phyloP scores from a whole-genome alignment of 2,113 vertebrate genomes.

The Cercopithecus mona region DNA sequence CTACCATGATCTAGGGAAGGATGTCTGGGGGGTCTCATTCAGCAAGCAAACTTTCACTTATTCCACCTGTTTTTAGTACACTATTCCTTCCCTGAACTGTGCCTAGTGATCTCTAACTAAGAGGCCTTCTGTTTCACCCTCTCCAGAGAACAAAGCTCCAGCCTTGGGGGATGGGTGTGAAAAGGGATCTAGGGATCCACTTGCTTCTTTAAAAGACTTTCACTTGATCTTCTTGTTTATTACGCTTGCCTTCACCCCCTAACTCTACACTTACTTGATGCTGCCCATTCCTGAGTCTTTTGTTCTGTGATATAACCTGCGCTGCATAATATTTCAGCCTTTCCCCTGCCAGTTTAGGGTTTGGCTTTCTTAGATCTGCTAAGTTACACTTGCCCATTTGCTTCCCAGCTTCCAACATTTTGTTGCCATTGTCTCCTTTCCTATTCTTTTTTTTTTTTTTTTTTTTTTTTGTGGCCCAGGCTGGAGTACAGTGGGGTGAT shows the following conservation, averaged over 20 bases:
- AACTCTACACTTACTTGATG: background rate
- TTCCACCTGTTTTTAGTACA: background rate
- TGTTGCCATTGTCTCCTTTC: constrained; percentile 12
- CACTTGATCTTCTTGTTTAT: background rate
- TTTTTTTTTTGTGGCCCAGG: too few relatives aligned
- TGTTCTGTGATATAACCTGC: background rate
- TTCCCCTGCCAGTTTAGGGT: background rate
- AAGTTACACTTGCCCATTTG: background rate
- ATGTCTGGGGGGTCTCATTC: background rate
- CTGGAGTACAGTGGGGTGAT: too few relatives aligned
- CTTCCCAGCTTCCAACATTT: constrained; percentile 19
- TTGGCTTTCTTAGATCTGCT: constrained; percentile 4
- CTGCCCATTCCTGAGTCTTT: background rate
- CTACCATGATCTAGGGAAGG: background rate
- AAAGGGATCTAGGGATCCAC: background rate
- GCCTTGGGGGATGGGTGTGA: background rate
- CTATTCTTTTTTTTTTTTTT: too few relatives aligned
- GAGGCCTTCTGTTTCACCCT: background rate
- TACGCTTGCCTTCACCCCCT: background rate
- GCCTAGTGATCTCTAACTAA: background rate
- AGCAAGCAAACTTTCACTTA: background rate
- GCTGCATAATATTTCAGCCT: background rate
- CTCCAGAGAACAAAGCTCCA: background rate
- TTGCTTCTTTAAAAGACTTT: background rate
- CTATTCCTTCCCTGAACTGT: background rate